Evolutionary conservation across 2,113 vertebrate genomes (phyloP), one percentile per base, ranked within the genome.

Genomic region (Cacatua alba): DNA sequence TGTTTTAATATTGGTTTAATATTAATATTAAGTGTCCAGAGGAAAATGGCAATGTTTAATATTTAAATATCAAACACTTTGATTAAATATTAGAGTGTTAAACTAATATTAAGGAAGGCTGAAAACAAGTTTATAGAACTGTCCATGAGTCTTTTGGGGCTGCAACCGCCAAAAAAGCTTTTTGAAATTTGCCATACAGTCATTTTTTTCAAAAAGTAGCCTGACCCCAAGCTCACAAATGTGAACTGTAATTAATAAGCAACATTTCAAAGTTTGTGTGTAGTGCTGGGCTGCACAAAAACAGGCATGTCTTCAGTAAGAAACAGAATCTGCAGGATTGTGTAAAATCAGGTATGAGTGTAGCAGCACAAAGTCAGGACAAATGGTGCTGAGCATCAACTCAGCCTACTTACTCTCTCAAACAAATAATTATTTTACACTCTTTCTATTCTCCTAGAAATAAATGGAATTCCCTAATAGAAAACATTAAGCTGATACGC

Each of bases 51-150:
- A 79, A 57, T 92, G 65, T 76, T 96, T 90, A 96, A 96, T 93
- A 94, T 87, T 96, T 84, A 97, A 95, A 93, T 69, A 86, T 86
- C 72, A 95, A 95, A 93, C n/a, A 84, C 5, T 65, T 72, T 48
- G 86, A 91, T 84, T 82, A 96, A 96, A 96, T 39, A 93, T 88
- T 23, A n/a, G 17, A 11, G 6, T 52, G 19, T 79, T 95, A 93
- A 96, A 76, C 65, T 62, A 96, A 94, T 68, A 93, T 53, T 92
- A 89, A 76, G 25, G 37, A 52, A 82, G 39, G n/a, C 20, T 82
- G 24, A 79, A 93, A 94, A 88, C 2, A 24, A 57, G 62, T 95
- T 94, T 57, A 57, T 43, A 69, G 62, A 92, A 78, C 19, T 81
- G 75, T 72, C 62, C n/a, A 4, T 33, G 62, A 72, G 31, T 57